phyloP scores from a whole-genome alignment of 35 echinoderm and acorn worm genomes.

The Acanthaster planci region DNA sequence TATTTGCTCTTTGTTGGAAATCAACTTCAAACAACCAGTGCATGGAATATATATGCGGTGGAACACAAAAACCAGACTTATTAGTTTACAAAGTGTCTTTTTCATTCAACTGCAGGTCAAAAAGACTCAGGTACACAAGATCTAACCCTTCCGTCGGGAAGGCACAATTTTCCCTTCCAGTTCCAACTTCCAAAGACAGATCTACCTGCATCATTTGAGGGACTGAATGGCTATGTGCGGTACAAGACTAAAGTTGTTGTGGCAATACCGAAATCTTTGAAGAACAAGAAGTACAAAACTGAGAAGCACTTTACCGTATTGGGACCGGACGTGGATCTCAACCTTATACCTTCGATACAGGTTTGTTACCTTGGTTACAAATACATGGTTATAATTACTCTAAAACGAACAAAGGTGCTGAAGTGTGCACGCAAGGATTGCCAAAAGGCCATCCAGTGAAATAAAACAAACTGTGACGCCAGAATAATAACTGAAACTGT shows the following conservation, averaged over 20 bases:
- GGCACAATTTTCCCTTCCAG: neutral
- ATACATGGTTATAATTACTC: no score
- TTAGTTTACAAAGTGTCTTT: no score
- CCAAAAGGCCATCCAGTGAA: no score
- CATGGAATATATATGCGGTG: no score
- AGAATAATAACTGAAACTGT: no score
- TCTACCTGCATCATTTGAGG: neutral
- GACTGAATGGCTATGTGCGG: neutral
- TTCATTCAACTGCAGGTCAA: no score
- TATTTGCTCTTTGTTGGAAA: no score
- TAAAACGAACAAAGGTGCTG: no score
- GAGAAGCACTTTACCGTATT: neutral
- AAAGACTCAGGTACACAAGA: neutral
- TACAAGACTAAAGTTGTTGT: neutral
- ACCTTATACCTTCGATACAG: neutral
- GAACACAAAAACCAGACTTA: no score
- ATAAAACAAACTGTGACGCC: no score
- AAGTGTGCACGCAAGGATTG: no score
- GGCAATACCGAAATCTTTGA: neutral
- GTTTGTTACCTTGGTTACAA: neutral
- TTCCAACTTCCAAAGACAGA: neutral
- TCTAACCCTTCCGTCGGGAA: neutral
- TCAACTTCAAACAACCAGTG: no score
- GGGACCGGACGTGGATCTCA: neutral
- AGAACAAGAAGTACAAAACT: neutral